A percentile compares a stretch with the other conserved stretches of the same genome.
These are phyloP conservation scores for Platyrinchus mystaceus DNA, from an alignment of 2,797 vertebrate genomes.

Conservation along the genomic window DNA sequence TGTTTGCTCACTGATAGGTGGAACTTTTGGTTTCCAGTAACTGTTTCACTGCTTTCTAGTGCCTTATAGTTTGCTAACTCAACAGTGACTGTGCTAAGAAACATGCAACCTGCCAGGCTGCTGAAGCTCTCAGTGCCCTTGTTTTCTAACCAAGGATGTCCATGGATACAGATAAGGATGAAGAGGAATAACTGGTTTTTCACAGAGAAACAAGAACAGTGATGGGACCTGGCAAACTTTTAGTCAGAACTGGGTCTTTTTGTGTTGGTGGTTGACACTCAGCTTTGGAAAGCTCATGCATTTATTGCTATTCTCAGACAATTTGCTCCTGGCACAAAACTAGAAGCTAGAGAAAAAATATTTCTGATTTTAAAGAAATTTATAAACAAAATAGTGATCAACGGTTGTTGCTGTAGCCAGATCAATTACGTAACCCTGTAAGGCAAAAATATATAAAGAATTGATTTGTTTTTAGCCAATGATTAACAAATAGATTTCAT, in stretches of 20 bases:
- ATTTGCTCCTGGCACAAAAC: background rate
- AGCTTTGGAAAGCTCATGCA: background rate
- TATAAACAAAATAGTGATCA: background rate
- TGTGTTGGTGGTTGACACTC: background rate
- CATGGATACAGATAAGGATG: background rate
- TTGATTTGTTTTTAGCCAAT: background rate
- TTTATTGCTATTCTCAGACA: background rate
- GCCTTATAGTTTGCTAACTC: background rate
- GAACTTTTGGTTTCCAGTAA: background rate
- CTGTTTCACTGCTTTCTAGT: background rate
- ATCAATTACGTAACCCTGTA: background rate
- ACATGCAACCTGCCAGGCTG: background rate
- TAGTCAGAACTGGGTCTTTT: fast-evolving
- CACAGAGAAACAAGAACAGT: background rate
- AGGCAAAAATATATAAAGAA: background rate
- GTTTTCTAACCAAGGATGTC: background rate
- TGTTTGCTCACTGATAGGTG: background rate
- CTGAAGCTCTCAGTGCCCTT: background rate
- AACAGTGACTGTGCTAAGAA: background rate
- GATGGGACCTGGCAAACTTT: background rate
- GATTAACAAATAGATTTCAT: background rate
- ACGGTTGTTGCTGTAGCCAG: background rate
- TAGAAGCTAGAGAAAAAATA: background rate
- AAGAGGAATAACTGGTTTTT: background rate
- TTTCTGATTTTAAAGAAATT: background rate